Evolutionary conservation across 1,140 invertebrate genomes (phyloP), one percentile per base, ranked within the genome.

Genomic region (Episyrphus balteatus): DNA sequence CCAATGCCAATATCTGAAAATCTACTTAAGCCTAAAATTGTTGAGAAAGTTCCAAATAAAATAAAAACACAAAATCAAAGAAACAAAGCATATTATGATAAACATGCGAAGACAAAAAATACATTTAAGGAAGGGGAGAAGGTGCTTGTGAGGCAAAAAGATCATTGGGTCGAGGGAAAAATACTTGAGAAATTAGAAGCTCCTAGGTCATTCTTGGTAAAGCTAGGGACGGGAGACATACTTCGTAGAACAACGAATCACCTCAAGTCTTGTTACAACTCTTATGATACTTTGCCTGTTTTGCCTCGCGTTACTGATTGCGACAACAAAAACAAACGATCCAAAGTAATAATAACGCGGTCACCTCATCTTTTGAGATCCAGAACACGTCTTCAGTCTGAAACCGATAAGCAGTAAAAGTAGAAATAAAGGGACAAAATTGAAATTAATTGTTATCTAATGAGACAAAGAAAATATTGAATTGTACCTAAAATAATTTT

Each of bases 1-100:
- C 48, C 48, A 42, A 15, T 56, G 3, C 54, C 47, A 36, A 38
- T 38, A 14, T 38, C 37, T 14, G 37, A 38, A 13, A 17, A 38
- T 14, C 17, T 17, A 7, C 17, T 38, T 10, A 38, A 38, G 37
- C 37, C 37, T 13, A 38, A 38, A 38, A n/a, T 38, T 14, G 37
- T 38, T 38, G 13, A 8, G 17, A 17, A 38, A 17, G 37, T 38
- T 13, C 37, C 37, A 14, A 38, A 38, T 8, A 38, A 17, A 38
- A 38, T 38, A 14, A 13, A 13, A 38, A 38, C n/a, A n/a, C 37
- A 38, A 38, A 38, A 38, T 38, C n/a, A 13, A 38, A 13, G 17
- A 38, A 38, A 38, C 17, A 38, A 38, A 38, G 17, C n/a, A 17
- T 38, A 38, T 38, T 38, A 10, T 38, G 37, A 38, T 38, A 38